Conservation (phyloP, 1,140 invertebrate genomes). For the Hetaerina americana region DNA sequence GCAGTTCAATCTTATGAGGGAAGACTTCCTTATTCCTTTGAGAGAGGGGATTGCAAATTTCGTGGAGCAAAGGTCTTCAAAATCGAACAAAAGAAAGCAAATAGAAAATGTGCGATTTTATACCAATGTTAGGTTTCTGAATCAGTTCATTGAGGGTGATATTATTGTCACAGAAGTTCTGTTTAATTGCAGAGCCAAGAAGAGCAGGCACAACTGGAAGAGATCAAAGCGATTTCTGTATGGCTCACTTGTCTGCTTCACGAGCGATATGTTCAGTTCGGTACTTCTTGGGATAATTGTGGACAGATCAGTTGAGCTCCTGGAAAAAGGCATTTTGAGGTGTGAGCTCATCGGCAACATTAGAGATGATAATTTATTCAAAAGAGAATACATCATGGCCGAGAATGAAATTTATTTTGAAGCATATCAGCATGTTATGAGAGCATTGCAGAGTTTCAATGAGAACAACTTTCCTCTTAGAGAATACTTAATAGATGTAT, state of each 20-base stretch:
- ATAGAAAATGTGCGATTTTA: slow-evolving; percentile 13
- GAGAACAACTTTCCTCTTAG: slow-evolving; percentile 20
- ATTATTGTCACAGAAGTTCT: neutral
- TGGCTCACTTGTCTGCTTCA: slow-evolving; percentile 36
- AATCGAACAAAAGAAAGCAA: slow-evolving; percentile 1
- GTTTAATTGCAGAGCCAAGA: neutral
- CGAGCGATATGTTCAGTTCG: slow-evolving; percentile 35
- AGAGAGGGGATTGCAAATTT: slow-evolving; percentile 34
- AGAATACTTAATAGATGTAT: slow-evolving; percentile 20
- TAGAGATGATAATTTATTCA: slow-evolving; percentile 24
- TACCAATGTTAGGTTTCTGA: neutral
- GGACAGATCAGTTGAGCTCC: slow-evolving; percentile 25
- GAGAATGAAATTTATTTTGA: slow-evolving; percentile 35
- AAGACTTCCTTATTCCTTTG: slow-evolving; percentile 54
- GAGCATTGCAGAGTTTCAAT: slow-evolving; percentile 18
- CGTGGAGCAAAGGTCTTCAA: slow-evolving; percentile 18
- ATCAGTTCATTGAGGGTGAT: neutral
- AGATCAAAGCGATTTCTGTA: slow-evolving; percentile 31
- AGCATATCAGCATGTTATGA: slow-evolving; percentile 20
- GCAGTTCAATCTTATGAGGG: slow-evolving; percentile 58
- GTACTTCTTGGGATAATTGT: slow-evolving; percentile 31
- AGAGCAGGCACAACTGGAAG: slow-evolving; percentile 16
- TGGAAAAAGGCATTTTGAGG: slow-evolving; percentile 18
- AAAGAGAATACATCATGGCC: slow-evolving; percentile 39
- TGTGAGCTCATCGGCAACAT: slow-evolving; percentile 18